Percentiles rank a stretch among this genome's conserved stretches.
phyloP scores from a whole-genome alignment of 1,140 invertebrate species.

The Drosophila repleta region DNA sequence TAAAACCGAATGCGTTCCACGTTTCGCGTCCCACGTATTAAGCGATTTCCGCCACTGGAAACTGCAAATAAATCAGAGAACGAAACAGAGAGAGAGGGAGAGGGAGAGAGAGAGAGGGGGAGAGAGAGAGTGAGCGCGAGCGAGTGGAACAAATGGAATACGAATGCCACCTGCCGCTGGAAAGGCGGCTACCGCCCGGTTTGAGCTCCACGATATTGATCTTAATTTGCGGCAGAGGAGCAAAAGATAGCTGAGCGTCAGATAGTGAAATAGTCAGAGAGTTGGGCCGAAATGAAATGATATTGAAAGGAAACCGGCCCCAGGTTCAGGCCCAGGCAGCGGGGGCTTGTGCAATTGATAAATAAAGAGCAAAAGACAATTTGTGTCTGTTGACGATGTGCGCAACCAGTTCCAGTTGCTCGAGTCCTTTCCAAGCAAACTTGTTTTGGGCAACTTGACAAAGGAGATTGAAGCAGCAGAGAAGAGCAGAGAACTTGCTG shows the following conservation, averaged over 20 bases:
- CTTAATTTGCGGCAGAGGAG: conserved; percentile 61
- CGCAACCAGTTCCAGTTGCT: conserved; percentile 58
- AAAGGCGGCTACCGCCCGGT: conserved; percentile 32
- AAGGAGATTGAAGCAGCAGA: conserved; percentile 9
- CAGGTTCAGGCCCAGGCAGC: too few species aligned
- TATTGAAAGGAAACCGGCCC: conserved; percentile 64
- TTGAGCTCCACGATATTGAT: conserved; percentile 63
- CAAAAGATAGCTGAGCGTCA: conserved; percentile 45
- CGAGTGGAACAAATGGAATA: conserved; percentile 20
- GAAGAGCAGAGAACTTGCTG: conserved; percentile 10
- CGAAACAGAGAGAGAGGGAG: not conserved
- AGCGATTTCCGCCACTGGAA: conserved; percentile 58
- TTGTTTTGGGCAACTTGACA: conserved; percentile 45
- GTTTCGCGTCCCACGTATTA: conserved; percentile 57
- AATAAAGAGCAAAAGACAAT: conserved; percentile 61
- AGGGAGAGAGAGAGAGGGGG: conserved; percentile 25
- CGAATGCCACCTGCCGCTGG: conserved; percentile 51
- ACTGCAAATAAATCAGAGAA: conserved; percentile 68
- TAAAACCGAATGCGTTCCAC: conserved; percentile 37
- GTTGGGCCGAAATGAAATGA: conserved; percentile 43
- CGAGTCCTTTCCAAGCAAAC: conserved; percentile 51
- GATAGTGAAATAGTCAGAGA: conserved; percentile 18
- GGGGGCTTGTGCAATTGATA: conserved; percentile 56
- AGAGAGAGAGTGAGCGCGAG: not conserved
- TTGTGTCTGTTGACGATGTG: conserved; percentile 42